Conservation (phyloP, 1,140 invertebrate genomes). For the Brachionus rotundiformis region DNA sequence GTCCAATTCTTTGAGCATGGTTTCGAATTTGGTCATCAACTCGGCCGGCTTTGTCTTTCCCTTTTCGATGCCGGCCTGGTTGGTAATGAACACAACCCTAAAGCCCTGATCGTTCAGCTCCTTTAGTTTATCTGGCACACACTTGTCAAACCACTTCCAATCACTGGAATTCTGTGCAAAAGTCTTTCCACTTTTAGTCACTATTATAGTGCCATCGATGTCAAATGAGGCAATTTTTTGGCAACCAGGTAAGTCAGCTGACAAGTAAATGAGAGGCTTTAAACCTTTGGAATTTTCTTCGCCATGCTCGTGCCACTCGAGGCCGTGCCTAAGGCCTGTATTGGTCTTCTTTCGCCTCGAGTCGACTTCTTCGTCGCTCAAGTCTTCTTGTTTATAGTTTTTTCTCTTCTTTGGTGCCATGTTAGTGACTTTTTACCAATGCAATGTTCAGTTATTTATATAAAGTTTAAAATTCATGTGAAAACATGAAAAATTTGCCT, state of each 20-base stretch:
- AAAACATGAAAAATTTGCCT: not conserved
- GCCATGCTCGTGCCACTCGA: conserved; percentile 44
- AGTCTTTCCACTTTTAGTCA: conserved; percentile 58
- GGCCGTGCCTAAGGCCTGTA: not conserved
- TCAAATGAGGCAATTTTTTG: conserved; percentile 58
- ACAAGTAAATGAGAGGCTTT: conserved; percentile 30
- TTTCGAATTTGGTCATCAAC: conserved; percentile 59
- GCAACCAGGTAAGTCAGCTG: conserved; percentile 55
- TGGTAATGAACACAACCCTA: conserved; percentile 60
- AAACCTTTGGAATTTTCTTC: not conserved
- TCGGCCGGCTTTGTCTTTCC: conserved; percentile 58
- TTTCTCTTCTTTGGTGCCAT: conserved; percentile 50
- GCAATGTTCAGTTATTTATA: not conserved
- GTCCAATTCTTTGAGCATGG: conserved; percentile 57
- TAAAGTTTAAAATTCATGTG: not conserved
- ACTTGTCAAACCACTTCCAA: conserved; percentile 60
- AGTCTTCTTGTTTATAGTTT: not conserved
- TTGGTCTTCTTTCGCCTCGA: not conserved
- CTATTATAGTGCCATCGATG: conserved; percentile 61
- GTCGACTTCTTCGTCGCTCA: not conserved
- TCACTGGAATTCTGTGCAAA: conserved; percentile 59
- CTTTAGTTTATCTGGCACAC: conserved; percentile 57
- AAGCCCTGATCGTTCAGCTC: conserved; percentile 57
- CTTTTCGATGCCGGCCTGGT: conserved; percentile 62
- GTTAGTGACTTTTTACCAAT: not conserved